These are phyloP conservation scores for Arothron firmamentum DNA, from an alignment of 2,113 vertebrate species.

Conservation along the genomic window DNA sequence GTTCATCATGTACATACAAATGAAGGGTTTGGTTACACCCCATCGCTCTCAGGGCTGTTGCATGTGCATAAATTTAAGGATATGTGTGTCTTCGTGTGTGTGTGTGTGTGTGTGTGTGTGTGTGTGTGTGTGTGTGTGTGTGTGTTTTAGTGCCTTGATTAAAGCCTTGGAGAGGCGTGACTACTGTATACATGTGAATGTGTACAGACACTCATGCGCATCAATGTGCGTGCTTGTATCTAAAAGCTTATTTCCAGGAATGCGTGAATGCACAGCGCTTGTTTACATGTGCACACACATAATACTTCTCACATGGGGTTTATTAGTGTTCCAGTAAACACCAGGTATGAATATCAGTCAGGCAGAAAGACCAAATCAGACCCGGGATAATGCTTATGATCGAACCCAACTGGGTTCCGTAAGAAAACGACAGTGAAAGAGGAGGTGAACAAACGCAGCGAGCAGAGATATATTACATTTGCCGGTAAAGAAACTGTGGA, in stretches of 20 bases:
- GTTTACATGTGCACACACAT: not conserved
- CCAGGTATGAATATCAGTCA: slow-evolving; percentile 6
- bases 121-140: slow-evolving; percentile 14
- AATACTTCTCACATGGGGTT: slow-evolving; percentile 13
- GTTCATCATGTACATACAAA: slow-evolving; percentile 71
- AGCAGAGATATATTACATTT: slow-evolving; percentile 42
- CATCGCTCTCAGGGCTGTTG: slow-evolving; percentile 56
- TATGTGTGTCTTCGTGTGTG: slow-evolving; percentile 14
- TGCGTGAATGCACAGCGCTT: not conserved
- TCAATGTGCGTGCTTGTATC: not conserved
- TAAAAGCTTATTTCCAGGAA: not conserved
- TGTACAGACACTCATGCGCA: not conserved
- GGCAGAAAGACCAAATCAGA: slow-evolving; percentile 28
- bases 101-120: no score
- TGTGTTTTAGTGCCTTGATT: slow-evolving; percentile 20
- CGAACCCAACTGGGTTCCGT: slow-evolving; percentile 34
- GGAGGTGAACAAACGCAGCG: slow-evolving; percentile 26
- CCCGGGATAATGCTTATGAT: slow-evolving; percentile 13
- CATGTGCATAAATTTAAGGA: slow-evolving; percentile 35
- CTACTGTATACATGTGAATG: not conserved
- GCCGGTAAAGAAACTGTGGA: slow-evolving; percentile 25
- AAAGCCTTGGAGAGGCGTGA: slow-evolving; percentile 38
- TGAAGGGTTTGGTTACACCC: slow-evolving; percentile 72
- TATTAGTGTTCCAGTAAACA: slow-evolving; percentile 6
- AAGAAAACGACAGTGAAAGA: slow-evolving; percentile 26